Conservation (phyloP, 2,888 invertebrate genomes). For the Polydesmus complanatus region DNA sequence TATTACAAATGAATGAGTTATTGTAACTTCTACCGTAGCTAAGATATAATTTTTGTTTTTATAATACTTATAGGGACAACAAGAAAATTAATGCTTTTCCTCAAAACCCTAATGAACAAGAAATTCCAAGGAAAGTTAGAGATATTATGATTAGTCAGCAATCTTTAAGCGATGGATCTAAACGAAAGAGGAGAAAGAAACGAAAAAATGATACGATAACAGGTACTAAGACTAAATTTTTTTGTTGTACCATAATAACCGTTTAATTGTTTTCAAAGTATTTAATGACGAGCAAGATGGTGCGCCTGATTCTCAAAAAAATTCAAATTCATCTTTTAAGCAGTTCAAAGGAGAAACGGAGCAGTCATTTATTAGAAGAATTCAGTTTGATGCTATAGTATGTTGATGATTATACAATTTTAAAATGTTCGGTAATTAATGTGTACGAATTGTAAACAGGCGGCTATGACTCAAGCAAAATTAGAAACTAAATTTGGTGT, state of each 20-base stretch:
- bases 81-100: slow-evolving; percentile 7
- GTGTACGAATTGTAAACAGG: neutral
- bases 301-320: neutral
- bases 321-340: neutral
- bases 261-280: neutral
- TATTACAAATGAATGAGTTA: neutral
- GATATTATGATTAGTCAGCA: slow-evolving; percentile 4
- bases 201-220: neutral
- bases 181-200: neutral
- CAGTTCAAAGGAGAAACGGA: neutral
- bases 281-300: neutral
- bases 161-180: neutral
- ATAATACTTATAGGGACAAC: neutral
- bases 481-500: slow-evolving; percentile 4
- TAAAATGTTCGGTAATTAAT: neutral
- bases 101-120: slow-evolving; percentile 4
- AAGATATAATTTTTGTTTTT: too few relatives aligned
- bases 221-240: neutral
- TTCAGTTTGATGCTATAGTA: neutral
- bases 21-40: too few relatives aligned
- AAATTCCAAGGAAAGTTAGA: slow-evolving; percentile 10
- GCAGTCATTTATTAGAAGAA: neutral
- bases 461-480: slow-evolving; percentile 1
- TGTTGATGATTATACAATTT: neutral
- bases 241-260: neutral